A percentile compares a stretch with the other conserved stretches of the same genome.
Evolutionary conservation across 2,113 vertebrate genomes (phyloP).

Genomic region (Psittacara wagleri): DNA sequence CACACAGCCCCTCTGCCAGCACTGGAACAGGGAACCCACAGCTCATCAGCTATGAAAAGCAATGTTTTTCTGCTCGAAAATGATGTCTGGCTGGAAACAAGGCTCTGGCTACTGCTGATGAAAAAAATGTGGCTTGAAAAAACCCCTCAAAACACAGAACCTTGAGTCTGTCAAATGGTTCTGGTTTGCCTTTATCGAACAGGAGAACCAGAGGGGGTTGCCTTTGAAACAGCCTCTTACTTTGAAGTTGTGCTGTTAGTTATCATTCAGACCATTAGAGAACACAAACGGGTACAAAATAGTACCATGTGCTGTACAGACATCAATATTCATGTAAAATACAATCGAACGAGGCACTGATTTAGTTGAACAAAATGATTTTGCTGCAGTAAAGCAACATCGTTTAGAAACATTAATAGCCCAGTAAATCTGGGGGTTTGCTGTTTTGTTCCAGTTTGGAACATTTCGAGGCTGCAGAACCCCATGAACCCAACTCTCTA

Average conservation of each 20-base stretch:
- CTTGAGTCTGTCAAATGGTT: not conserved
- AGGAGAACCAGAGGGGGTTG: not conserved
- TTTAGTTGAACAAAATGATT: not conserved
- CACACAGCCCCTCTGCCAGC: not conserved
- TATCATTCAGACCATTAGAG: not conserved
- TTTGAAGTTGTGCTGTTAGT: not conserved
- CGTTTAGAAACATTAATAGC: not conserved
- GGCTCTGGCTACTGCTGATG: not conserved
- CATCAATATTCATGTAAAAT: not conserved
- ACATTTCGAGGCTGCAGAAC: not conserved
- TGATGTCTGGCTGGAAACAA: not conserved
- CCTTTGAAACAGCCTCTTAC: not conserved
- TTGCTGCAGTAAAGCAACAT: not conserved
- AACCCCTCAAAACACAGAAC: not conserved
- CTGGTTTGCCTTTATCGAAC: not conserved
- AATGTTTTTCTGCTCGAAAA: not conserved
- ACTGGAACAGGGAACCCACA: fast-evolving
- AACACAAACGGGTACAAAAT: not conserved
- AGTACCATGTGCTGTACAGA: not conserved
- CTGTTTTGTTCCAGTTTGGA: not conserved
- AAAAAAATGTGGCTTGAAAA: not conserved
- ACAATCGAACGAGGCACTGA: not conserved
- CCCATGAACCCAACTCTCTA: not conserved
- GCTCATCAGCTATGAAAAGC: fast-evolving
- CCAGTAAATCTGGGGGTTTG: not conserved